Evolutionary conservation across 2,797 vertebrate species (phyloP).

Genomic region (Micropoecilia bifurca): DNA sequence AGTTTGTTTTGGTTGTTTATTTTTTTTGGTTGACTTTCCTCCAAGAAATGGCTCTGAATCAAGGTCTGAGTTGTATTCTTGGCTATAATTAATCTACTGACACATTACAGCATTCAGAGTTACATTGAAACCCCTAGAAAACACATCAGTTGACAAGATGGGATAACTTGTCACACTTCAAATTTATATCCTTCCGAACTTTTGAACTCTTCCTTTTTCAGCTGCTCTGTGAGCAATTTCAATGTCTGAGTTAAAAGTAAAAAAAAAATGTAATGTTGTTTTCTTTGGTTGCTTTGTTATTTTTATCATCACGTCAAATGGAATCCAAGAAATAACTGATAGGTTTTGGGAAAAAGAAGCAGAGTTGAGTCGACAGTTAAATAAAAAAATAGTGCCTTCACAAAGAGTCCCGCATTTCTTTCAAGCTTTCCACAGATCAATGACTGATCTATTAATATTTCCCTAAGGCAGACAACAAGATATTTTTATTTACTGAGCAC

Average conservation of each 20-base stretch:
- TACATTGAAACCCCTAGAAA: background rate
- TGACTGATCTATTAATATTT: slow-evolving; percentile 36
- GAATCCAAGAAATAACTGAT: background rate
- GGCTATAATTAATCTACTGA: background rate
- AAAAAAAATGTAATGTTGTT: background rate
- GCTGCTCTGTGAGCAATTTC: background rate
- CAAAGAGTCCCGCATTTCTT: background rate
- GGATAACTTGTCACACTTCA: background rate
- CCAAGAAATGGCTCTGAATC: background rate
- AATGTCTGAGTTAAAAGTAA: background rate
- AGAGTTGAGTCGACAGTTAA: background rate
- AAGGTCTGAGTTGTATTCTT: background rate
- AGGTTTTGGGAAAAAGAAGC: slow-evolving; percentile 5
- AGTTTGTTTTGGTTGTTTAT: background rate
- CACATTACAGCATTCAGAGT: background rate
- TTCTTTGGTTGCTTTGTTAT: background rate
- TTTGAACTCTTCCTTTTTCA: slow-evolving; percentile 23
- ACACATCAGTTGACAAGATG: background rate
- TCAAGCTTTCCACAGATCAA: slow-evolving; percentile 25
- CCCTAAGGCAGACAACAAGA: slow-evolving; percentile 15
- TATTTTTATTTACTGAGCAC: slow-evolving; percentile 28
- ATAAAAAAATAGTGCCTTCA: slow-evolving; percentile 12
- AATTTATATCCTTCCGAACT: background rate
- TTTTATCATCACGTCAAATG: background rate
- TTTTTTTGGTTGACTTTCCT: background rate